phyloP scores from a whole-genome alignment of 1,140 invertebrate species.

The Drosophila willistoni region DNA sequence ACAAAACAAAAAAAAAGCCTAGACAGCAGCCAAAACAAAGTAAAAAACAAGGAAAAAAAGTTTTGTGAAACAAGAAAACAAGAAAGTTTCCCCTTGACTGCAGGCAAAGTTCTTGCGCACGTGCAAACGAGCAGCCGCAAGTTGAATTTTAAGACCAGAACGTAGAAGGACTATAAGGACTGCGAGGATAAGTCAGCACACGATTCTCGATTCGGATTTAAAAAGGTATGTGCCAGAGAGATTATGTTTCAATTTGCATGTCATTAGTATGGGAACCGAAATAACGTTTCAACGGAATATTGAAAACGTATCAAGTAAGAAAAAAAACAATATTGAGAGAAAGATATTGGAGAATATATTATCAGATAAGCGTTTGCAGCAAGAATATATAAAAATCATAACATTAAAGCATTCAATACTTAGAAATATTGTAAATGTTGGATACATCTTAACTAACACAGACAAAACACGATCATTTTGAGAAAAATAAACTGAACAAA shows the following conservation, averaged over 20 bases:
- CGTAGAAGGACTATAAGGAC: constrained; percentile 40
- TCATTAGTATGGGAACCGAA: background rate
- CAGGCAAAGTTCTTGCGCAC: constrained; percentile 64
- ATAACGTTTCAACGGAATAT: background rate
- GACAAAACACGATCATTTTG: too few species aligned
- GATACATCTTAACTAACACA: too few species aligned
- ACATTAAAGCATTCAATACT: too few species aligned
- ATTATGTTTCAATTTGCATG: constrained; percentile 44
- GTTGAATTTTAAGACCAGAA: constrained; percentile 44
- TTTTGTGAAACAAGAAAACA: constrained; percentile 11
- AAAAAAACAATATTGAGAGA: background rate
- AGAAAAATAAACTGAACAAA: too few species aligned
- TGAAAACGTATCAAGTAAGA: background rate
- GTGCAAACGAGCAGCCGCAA: constrained; percentile 49
- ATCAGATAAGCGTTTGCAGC: too few species aligned
- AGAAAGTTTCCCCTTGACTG: constrained; percentile 55
- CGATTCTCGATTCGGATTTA: constrained; percentile 71
- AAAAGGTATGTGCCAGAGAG: constrained; percentile 57
- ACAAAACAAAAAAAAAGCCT: constrained; percentile 13
- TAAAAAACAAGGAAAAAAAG: constrained; percentile 24
- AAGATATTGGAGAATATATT: background rate
- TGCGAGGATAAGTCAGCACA: constrained; percentile 49
- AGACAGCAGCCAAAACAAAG: constrained; percentile 44
- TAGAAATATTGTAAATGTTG: too few species aligned
- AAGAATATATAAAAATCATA: too few species aligned